phyloP scores from a whole-genome alignment of 2,113 vertebrate species.

The Paracanthobrama guichenoti region DNA sequence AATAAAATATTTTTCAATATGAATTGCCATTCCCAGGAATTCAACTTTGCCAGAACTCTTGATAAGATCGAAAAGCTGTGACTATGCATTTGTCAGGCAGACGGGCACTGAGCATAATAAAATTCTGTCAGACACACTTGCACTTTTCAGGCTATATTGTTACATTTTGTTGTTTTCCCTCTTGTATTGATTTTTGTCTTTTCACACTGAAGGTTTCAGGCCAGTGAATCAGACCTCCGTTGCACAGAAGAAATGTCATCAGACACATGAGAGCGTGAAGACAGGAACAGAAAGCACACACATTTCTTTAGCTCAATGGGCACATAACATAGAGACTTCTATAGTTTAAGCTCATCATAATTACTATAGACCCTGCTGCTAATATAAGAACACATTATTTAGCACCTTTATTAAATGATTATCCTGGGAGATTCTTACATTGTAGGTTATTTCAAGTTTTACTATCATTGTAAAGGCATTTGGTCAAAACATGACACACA shows the following conservation, averaged over 20 bases:
- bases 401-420: neutral
- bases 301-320: neutral
- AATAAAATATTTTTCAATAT: neutral
- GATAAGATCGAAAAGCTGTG: slow-evolving; percentile 4
- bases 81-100: neutral
- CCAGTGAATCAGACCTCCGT: slow-evolving; percentile 31
- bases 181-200: slow-evolving; percentile 6
- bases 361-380: neutral
- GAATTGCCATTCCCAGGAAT: no score
- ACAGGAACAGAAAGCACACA: neutral
- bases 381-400: neutral
- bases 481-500: neutral
- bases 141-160: neutral
- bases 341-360: neutral
- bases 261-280: slow-evolving; percentile 20
- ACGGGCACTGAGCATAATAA: slow-evolving; percentile 23
- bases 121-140: slow-evolving; percentile 14
- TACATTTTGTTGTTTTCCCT: slow-evolving; percentile 31
- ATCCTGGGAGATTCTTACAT: neutral
- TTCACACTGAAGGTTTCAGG: slow-evolving; percentile 17
- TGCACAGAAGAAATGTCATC: slow-evolving; percentile 1
- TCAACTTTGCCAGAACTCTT: neutral
- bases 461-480: neutral
- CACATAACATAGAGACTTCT: neutral
- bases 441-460: neutral